These are phyloP conservation scores for Heliconius cydno DNA, from an alignment of 2,888 invertebrate species.

Conservation along the genomic window DNA sequence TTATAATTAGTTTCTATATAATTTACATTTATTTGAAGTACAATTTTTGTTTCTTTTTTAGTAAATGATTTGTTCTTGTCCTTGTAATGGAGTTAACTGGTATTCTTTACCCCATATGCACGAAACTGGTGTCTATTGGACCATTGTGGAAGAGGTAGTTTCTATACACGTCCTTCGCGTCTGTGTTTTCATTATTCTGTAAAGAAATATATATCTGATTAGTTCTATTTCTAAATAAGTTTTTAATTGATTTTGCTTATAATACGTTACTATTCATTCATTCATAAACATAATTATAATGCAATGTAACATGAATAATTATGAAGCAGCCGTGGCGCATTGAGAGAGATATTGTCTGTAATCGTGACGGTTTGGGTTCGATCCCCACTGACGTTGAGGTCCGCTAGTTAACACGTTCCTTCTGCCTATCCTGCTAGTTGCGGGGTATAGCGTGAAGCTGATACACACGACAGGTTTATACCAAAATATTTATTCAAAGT, in stretches of 20 bases:
- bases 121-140: slow-evolving; percentile 35
- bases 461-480: background rate
- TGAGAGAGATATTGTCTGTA: background rate
- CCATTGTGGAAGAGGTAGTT: slow-evolving; percentile 37
- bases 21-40: background rate
- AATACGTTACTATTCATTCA: too few species aligned
- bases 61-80: background rate
- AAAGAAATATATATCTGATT: slow-evolving; percentile 11
- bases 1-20: background rate
- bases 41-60: background rate
- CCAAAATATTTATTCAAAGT: background rate
- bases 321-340: background rate
- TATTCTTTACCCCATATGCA: background rate
- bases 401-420: too few species aligned
- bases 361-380: too few species aligned
- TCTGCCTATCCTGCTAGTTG: too few species aligned
- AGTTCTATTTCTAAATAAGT: background rate
- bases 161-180: background rate
- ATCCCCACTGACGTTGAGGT: too few species aligned
- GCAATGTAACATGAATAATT: background rate
- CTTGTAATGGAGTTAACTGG: background rate
- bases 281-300: background rate
- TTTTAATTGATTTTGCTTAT: background rate
- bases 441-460: too few species aligned
- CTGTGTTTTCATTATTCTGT: slow-evolving; percentile 36